phyloP scores from a whole-genome alignment of 64 coral and sea anemone genomes.

The Astreopora myriophthalma region DNA sequence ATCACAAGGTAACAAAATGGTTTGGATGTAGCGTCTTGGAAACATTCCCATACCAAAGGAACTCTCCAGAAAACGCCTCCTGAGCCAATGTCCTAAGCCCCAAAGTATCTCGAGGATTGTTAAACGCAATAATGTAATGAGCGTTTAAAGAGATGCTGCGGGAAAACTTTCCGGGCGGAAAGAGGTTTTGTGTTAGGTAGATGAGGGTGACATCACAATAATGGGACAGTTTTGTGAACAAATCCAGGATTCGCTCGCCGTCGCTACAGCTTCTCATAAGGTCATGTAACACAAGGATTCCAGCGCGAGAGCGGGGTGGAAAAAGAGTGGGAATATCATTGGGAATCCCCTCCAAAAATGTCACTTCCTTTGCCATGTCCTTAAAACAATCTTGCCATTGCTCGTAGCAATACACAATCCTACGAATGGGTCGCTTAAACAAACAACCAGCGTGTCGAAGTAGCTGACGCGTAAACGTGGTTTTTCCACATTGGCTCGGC shows the following conservation, averaged over 20 bases:
- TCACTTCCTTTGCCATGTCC: background rate
- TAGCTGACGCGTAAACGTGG: background rate
- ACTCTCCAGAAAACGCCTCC: constrained; percentile 50
- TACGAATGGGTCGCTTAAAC: constrained; percentile 21
- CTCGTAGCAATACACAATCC: constrained; percentile 10
- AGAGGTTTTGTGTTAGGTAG: too few species aligned
- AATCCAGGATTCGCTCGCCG: constrained; percentile 8
- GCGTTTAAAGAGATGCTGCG: constrained; percentile 8
- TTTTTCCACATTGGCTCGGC: background rate
- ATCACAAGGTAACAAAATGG: too few species aligned
- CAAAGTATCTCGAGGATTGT: constrained; percentile 40
- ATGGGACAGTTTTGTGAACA: constrained; percentile 46
- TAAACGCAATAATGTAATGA: constrained; percentile 34
- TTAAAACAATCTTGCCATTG: constrained; percentile 22
- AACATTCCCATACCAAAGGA: too few species aligned
- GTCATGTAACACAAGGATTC: constrained; percentile 51
- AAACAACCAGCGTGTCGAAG: background rate
- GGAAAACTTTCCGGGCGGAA: constrained; percentile 16
- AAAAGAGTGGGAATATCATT: constrained; percentile 8
- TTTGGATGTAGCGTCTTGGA: too few species aligned
- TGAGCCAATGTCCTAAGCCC: constrained; percentile 26
- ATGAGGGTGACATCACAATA: background rate
- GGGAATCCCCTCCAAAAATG: constrained; percentile 17
- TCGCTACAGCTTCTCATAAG: constrained; percentile 39
- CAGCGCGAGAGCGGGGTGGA: background rate